Percentiles rank a stretch among this genome's conserved stretches.
These are phyloP conservation scores for Phylloscopus trochiloides DNA, from an alignment of 2,113 vertebrate genomes.

Conservation along the genomic window DNA sequence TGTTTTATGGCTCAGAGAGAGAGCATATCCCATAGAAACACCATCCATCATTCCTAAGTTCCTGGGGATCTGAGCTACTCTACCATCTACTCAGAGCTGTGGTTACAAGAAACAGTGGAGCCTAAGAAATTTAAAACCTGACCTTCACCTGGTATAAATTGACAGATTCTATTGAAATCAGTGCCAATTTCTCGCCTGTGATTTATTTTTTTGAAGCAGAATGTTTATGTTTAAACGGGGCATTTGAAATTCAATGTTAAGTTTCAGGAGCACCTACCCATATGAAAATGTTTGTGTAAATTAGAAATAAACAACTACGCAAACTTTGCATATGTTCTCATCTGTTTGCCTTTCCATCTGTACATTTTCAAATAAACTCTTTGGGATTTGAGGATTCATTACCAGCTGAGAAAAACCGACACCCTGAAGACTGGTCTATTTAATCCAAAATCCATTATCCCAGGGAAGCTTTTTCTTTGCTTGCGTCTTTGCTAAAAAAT, in stretches of 20 bases:
- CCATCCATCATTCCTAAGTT: background rate
- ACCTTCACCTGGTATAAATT: background rate
- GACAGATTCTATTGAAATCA: conserved; percentile 18
- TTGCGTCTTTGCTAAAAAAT: background rate
- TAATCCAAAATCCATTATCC: conserved; percentile 3
- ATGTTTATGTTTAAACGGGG: background rate
- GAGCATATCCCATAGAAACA: background rate
- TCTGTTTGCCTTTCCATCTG: background rate
- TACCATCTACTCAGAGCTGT: background rate
- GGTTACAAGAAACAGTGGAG: conserved; percentile 8
- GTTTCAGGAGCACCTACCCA: background rate
- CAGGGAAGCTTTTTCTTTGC: background rate
- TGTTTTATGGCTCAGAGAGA: background rate
- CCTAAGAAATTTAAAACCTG: conserved; percentile 18
- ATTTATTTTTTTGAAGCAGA: background rate
- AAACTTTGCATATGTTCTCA: background rate
- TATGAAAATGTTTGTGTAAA: conserved; percentile 18
- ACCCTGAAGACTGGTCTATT: background rate
- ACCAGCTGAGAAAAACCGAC: conserved; percentile 1
- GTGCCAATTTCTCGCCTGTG: background rate
- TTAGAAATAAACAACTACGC: conserved; percentile 19
- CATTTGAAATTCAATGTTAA: background rate
- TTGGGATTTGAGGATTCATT: background rate
- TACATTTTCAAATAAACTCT: conserved; percentile 24
- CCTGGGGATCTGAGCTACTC: background rate